These are phyloP conservation scores for Vannuccia rotundouncinata DNA, from an alignment of 2,888 invertebrate species.

Conservation along the genomic window DNA sequence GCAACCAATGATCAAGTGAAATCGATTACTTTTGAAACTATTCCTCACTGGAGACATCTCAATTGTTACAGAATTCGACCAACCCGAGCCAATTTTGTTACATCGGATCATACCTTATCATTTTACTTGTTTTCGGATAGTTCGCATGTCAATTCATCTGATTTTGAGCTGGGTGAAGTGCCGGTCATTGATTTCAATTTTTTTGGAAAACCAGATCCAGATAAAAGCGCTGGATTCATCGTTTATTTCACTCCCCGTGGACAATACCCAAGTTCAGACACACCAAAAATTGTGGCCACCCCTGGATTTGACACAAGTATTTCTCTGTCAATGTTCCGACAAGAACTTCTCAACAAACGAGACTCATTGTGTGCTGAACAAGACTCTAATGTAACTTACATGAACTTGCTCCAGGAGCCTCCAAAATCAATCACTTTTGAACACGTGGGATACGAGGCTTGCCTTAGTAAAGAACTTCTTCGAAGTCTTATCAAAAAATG, in stretches of 20 bases:
- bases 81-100: neutral
- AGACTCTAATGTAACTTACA: neutral
- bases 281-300: neutral
- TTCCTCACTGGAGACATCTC: neutral
- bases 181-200: neutral
- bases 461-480: neutral
- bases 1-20: neutral
- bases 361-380: neutral
- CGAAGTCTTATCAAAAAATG: no score
- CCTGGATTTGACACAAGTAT: neutral
- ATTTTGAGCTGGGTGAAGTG: neutral
- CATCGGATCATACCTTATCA: neutral
- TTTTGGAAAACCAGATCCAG: neutral
- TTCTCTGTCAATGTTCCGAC: neutral
- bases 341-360: neutral
- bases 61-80: neutral
- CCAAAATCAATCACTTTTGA: neutral
- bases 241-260: neutral
- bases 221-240: neutral
- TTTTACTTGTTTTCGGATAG: neutral
- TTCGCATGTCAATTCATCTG: neutral
- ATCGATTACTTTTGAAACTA: neutral
- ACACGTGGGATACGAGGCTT: neutral
- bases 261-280: neutral
- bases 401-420: neutral